phyloP scores from a whole-genome alignment of 2,113 vertebrate species.

The Chauna torquata region DNA sequence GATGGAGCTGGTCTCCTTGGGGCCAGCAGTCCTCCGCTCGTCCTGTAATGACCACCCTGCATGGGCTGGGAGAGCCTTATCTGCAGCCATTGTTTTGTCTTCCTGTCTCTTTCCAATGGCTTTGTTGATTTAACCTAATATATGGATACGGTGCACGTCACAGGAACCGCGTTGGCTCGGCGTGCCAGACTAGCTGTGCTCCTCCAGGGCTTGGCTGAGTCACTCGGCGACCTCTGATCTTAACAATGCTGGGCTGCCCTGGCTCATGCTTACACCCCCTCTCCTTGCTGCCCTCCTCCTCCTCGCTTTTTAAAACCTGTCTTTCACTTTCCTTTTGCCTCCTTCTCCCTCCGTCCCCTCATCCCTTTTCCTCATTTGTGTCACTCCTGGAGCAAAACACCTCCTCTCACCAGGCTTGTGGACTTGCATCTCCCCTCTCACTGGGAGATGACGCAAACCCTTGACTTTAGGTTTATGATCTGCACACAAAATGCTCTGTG shows the following conservation, averaged over 20 bases:
- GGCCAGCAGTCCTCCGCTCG: neutral
- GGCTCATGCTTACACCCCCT: neutral
- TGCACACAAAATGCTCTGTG: too few relatives aligned
- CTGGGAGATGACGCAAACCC: neutral
- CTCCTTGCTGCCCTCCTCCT: neutral
- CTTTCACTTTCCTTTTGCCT: neutral
- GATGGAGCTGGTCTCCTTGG: neutral
- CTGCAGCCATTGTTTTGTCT: slow-evolving; percentile 50
- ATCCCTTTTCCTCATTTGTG: neutral
- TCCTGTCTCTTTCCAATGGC: slow-evolving; percentile 34
- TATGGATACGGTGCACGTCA: neutral
- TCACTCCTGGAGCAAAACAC: neutral
- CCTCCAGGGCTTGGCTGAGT: neutral
- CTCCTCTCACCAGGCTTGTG: neutral
- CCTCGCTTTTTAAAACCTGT: neutral
- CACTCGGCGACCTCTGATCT: neutral
- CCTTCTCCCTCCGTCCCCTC: neutral
- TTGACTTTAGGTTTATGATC: neutral
- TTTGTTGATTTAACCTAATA: slow-evolving; percentile 26
- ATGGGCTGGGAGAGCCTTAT: slow-evolving; percentile 7
- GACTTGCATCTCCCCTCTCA: neutral
- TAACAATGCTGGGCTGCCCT: neutral
- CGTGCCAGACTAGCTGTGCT: neutral
- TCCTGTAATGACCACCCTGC: neutral
- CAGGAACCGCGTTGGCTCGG: neutral